Conservation (phyloP, 2,113 vertebrate species). For the Labeo rohita region DNA sequence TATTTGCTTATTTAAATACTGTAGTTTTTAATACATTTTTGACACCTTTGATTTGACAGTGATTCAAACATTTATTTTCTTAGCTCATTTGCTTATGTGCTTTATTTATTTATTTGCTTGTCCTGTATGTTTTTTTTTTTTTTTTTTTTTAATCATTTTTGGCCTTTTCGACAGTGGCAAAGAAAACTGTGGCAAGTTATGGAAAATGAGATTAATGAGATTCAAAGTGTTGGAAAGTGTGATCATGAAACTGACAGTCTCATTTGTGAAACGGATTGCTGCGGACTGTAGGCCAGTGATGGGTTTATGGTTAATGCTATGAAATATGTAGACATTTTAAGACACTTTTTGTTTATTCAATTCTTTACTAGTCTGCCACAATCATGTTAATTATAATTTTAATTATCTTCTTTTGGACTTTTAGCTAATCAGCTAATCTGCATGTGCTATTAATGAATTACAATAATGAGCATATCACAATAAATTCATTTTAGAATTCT, state of each 20-base stretch:
- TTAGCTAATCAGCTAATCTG: not conserved
- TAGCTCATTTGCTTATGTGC: too few species aligned
- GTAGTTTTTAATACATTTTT: too few species aligned
- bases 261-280: not conserved
- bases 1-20: too few species aligned
- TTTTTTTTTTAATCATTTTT: too few species aligned
- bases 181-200: not conserved
- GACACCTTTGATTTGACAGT: too few species aligned
- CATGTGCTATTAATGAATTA: not conserved
- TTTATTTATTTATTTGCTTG: too few species aligned
- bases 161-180: too few species aligned
- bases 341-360: not conserved
- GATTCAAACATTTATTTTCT: too few species aligned
- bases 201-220: too few species aligned
- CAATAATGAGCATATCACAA: not conserved
- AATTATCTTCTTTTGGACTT: not conserved
- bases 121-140: too few species aligned
- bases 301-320: too few species aligned
- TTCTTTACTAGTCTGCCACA: not conserved
- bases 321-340: not conserved
- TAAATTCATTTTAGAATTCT: not conserved
- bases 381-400: not conserved
- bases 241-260: not conserved
- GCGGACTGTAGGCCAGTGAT: too few species aligned
- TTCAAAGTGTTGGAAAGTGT: not conserved